phyloP scores from a whole-genome alignment of 1,140 invertebrate genomes.

The Coenobita brevimanus region DNA sequence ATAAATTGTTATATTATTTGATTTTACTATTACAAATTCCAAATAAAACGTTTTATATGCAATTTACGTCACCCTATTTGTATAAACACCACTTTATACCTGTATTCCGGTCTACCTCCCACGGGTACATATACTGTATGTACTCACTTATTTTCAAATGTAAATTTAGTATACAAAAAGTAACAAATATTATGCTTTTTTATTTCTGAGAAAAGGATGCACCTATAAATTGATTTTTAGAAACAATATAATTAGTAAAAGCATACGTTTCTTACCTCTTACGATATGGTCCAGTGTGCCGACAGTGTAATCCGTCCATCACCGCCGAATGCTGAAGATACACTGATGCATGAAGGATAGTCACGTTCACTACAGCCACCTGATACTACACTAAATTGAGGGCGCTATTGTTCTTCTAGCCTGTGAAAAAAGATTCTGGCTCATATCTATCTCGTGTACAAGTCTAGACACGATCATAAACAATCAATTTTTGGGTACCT shows the following conservation, averaged over 20 bases:
- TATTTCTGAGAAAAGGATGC: no score
- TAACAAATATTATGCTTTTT: constrained; percentile 2
- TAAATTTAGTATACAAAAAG: constrained; percentile 25
- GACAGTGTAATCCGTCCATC: constrained; percentile 2
- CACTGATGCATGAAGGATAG: neutral
- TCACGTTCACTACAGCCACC: constrained; percentile 2
- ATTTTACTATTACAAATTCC: neutral
- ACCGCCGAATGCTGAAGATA: neutral
- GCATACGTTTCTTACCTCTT: constrained; percentile 13
- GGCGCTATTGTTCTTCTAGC: constrained; percentile 9
- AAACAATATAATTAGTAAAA: neutral
- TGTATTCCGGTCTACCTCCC: neutral
- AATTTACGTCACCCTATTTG: neutral
- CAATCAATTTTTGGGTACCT: neutral
- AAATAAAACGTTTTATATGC: neutral
- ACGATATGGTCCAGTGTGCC: neutral
- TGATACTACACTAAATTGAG: neutral
- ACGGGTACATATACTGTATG: constrained; percentile 1
- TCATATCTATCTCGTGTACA: neutral
- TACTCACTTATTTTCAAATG: constrained; percentile 28
- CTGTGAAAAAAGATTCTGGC: constrained; percentile 13
- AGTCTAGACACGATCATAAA: neutral
- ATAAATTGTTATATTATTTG: neutral
- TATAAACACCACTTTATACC: constrained; percentile 1
- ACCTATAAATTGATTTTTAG: neutral